phyloP scores from a whole-genome alignment of 1,140 invertebrate genomes.

The Anastrepha obliqua region DNA sequence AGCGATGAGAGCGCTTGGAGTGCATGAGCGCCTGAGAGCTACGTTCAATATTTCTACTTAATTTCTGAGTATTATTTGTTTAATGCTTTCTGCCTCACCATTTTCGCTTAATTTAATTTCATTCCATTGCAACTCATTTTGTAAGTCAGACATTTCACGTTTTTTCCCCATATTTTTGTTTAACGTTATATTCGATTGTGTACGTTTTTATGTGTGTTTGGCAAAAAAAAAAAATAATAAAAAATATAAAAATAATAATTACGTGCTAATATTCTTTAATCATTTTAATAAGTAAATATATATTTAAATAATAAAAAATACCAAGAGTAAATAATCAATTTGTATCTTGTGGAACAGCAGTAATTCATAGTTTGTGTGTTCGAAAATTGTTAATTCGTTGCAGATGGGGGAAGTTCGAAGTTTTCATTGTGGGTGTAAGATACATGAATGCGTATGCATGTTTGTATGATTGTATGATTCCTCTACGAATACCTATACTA shows the following conservation, averaged over 20 bases:
- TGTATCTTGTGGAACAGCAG: neutral
- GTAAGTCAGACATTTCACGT: constrained; percentile 48
- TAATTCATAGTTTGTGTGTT: neutral
- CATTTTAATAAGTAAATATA: too few species aligned
- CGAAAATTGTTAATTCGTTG: constrained; percentile 12
- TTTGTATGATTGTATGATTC: too few species aligned
- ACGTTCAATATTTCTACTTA: neutral
- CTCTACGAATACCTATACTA: neutral
- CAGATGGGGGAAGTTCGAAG: neutral
- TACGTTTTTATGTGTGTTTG: neutral
- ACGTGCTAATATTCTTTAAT: neutral
- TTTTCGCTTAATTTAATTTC: constrained; percentile 46
- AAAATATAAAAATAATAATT: neutral
- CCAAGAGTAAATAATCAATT: neutral
- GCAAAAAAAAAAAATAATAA: neutral
- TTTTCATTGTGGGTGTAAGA: constrained; percentile 9
- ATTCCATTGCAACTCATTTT: constrained; percentile 49
- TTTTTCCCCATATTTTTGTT: constrained; percentile 21
- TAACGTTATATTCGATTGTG: neutral
- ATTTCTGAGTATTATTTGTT: constrained; percentile 48
- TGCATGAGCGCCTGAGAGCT: neutral
- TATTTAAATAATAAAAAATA: neutral
- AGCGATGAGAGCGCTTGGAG: neutral
- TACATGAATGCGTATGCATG: neutral
- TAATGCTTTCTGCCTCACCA: constrained; percentile 37